These are phyloP conservation scores for Macaria notata DNA, from an alignment of 2,888 invertebrate species.

Conservation along the genomic window DNA sequence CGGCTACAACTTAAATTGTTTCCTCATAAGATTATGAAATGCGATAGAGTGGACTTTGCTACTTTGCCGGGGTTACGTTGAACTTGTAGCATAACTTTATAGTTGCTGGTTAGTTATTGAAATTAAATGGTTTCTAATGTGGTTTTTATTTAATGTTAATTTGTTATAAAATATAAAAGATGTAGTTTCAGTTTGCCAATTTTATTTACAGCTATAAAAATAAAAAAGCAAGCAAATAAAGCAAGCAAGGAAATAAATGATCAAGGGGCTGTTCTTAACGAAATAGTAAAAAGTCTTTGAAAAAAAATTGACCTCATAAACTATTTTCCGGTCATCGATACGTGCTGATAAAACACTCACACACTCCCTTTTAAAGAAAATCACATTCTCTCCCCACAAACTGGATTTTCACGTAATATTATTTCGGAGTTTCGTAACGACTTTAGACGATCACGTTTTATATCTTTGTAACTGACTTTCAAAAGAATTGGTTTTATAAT, in stretches of 20 bases:
- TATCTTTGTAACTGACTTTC: slow-evolving; percentile 21
- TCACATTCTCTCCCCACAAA: slow-evolving; percentile 24
- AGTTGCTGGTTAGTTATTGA: no score
- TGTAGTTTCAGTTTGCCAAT: no score
- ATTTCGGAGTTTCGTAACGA: slow-evolving; percentile 31
- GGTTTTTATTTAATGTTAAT: no score
- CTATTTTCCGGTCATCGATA: slow-evolving; percentile 32
- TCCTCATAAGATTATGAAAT: slow-evolving; percentile 44
- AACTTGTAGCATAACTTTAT: neutral
- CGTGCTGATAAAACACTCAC: slow-evolving; percentile 28
- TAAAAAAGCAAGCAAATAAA: no score
- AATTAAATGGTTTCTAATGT: no score
- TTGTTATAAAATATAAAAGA: no score
- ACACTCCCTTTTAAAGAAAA: slow-evolving; percentile 27
- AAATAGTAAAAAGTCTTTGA: slow-evolving; percentile 16
- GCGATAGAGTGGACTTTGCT: slow-evolving; percentile 39
- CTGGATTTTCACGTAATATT: slow-evolving; percentile 32
- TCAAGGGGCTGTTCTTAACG: neutral
- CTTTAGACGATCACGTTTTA: slow-evolving; percentile 29
- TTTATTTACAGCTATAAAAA: no score
- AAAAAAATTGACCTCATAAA: slow-evolving; percentile 26
- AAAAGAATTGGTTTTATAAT: neutral
- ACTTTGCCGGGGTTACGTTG: slow-evolving; percentile 4
- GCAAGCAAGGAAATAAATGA: no score
- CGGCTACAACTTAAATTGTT: slow-evolving; percentile 50